A percentile compares a stretch with the other conserved stretches of the same genome.
Conservation (phyloP, 2,797 vertebrate species). For the Xenentodon cancila region DNA sequence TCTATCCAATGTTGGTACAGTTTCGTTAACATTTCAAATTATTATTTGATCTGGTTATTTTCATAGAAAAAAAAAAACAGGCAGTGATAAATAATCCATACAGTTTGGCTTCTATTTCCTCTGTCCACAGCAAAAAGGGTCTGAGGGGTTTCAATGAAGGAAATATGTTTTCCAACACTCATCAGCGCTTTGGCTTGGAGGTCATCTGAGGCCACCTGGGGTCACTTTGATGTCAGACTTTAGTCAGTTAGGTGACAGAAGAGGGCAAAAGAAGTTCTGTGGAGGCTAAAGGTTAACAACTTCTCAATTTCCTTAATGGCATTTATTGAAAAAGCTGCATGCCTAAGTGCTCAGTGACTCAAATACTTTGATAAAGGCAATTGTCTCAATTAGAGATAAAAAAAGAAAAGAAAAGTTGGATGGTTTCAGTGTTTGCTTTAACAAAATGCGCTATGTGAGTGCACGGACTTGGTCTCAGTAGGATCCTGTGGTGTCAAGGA, state of each 20-base stretch:
- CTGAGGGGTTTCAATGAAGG: background rate
- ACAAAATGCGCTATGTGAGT: background rate
- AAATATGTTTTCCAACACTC: conserved; percentile 37
- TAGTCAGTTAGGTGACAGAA: conserved; percentile 39
- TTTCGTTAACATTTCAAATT: too few species aligned
- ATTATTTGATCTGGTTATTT: background rate
- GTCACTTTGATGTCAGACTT: conserved; percentile 36
- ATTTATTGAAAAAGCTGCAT: conserved; percentile 30
- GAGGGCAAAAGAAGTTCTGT: conserved; percentile 32
- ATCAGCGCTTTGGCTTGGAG: conserved; percentile 38
- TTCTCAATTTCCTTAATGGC: conserved; percentile 55
- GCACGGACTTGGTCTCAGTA: background rate
- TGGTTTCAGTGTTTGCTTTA: conserved; percentile 1
- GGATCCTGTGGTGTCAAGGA: background rate
- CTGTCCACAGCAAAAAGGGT: background rate
- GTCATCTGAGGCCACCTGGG: conserved; percentile 40
- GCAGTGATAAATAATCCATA: too few species aligned
- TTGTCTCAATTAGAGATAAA: background rate
- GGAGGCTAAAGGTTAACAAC: conserved; percentile 55
- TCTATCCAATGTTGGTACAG: too few species aligned
- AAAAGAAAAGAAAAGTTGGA: background rate
- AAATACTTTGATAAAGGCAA: background rate
- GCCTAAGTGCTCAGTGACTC: conserved; percentile 6
- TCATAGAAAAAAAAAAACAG: background rate
- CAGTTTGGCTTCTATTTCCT: background rate